A percentile compares a stretch with the other conserved stretches of the same genome.
Conservation (phyloP, 1,140 invertebrate species). For the Goniozus legneri region DNA sequence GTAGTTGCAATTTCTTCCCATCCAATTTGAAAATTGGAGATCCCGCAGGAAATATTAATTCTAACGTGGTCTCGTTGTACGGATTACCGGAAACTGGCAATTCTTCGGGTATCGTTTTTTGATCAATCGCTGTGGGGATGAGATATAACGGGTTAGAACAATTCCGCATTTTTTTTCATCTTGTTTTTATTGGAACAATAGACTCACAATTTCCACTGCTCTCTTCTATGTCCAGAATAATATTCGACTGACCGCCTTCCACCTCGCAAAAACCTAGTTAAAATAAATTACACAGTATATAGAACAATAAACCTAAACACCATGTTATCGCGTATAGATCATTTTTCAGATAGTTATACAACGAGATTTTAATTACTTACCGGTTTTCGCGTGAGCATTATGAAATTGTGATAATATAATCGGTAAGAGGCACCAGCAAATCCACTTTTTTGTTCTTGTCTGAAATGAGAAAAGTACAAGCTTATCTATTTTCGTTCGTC, state of each 20-base stretch:
- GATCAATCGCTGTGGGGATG: constrained; percentile 76
- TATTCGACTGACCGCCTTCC: constrained; percentile 79
- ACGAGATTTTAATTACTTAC: too few relatives aligned
- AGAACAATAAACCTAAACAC: background rate
- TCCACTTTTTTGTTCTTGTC: too few relatives aligned
- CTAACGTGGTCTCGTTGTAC: constrained; percentile 72
- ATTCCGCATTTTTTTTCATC: too few relatives aligned
- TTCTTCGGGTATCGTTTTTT: constrained; percentile 73
- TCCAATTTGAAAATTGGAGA: constrained; percentile 73
- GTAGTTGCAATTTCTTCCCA: constrained; percentile 76
- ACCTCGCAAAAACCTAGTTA: constrained; percentile 76
- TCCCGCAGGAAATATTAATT: constrained; percentile 73
- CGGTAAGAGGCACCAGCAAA: too few relatives aligned
- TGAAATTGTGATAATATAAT: too few relatives aligned
- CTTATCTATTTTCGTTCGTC: too few relatives aligned
- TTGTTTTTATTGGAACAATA: too few relatives aligned
- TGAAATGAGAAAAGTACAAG: too few relatives aligned
- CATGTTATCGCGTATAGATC: background rate
- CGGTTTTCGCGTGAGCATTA: too few relatives aligned
- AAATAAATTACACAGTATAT: constrained; percentile 25
- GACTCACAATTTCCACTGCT: constrained; percentile 78
- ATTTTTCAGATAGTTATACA: too few relatives aligned
- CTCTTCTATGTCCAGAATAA: constrained; percentile 86
- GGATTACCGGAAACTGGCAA: constrained; percentile 81
- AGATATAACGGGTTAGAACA: constrained; percentile 13